These are phyloP conservation scores for Syrmaticus mikado DNA, from an alignment of 2,113 vertebrate species.

Conservation along the genomic window DNA sequence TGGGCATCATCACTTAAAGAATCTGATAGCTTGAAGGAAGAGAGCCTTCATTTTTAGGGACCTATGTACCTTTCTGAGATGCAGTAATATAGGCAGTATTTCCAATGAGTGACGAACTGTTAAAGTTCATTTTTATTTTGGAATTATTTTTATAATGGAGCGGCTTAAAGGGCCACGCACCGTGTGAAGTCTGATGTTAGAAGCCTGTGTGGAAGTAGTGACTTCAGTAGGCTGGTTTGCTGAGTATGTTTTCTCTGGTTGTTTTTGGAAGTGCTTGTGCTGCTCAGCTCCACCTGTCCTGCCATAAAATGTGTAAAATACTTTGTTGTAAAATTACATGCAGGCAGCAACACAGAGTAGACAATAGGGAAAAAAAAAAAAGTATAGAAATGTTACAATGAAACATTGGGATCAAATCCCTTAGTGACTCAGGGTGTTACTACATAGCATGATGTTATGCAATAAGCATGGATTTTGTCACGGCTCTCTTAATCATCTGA, in stretches of 20 bases:
- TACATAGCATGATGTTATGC: neutral
- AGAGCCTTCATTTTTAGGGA: neutral
- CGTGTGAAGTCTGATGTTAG: accelerated
- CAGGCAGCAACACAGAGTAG: neutral
- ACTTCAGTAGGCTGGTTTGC: neutral
- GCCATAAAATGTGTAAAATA: neutral
- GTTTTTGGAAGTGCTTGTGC: neutral
- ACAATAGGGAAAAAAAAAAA: neutral
- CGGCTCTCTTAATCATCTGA: neutral
- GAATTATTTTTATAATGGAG: neutral
- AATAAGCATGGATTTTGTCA: neutral
- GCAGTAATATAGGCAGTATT: neutral
- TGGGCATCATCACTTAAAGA: neutral
- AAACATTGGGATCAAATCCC: neutral
- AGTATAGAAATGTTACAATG: neutral
- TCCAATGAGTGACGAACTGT: neutral
- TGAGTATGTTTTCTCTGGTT: accelerated
- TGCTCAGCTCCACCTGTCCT: neutral
- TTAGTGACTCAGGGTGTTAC: neutral
- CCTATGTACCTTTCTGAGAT: neutral
- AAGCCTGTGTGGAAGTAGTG: neutral
- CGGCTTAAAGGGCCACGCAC: neutral
- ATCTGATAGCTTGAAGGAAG: neutral
- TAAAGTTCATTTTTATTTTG: no score
- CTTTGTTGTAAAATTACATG: neutral